phyloP scores from a whole-genome alignment of 2,797 vertebrate genomes.

The Dicrostonyx torquatus region DNA sequence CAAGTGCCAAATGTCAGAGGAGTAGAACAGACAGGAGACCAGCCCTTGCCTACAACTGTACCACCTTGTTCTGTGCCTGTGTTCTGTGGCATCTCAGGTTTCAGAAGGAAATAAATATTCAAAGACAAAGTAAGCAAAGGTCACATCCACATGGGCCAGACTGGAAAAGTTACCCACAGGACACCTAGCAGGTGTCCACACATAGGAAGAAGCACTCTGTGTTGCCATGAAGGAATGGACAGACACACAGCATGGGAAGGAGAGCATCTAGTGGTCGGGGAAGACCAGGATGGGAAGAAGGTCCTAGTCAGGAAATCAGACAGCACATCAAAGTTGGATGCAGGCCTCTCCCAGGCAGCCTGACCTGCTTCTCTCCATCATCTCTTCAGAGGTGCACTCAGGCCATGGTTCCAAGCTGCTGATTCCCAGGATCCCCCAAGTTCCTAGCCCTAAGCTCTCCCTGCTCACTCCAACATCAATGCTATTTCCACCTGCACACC shows the following conservation, averaged over 20 bases:
- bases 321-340: background rate
- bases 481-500: background rate
- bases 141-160: too few species aligned
- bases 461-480: background rate
- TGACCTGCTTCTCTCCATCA: background rate
- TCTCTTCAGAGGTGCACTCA: rapidly evolving
- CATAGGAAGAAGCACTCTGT: background rate
- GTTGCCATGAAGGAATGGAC: background rate
- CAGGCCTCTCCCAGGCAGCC: background rate
- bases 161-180: background rate
- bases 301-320: background rate
- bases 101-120: background rate
- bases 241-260: background rate
- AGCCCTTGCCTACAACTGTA: background rate
- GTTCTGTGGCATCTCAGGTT: background rate
- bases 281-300: background rate
- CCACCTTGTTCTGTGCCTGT: background rate
- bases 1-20: background rate
- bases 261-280: background rate
- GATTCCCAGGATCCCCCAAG: background rate
- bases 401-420: background rate
- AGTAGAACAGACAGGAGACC: background rate
- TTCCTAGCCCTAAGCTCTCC: background rate
- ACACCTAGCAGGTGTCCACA: background rate
- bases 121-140: background rate